These are phyloP conservation scores for Spermophilus dauricus DNA, from an alignment of 2,113 vertebrate genomes.

Conservation along the genomic window DNA sequence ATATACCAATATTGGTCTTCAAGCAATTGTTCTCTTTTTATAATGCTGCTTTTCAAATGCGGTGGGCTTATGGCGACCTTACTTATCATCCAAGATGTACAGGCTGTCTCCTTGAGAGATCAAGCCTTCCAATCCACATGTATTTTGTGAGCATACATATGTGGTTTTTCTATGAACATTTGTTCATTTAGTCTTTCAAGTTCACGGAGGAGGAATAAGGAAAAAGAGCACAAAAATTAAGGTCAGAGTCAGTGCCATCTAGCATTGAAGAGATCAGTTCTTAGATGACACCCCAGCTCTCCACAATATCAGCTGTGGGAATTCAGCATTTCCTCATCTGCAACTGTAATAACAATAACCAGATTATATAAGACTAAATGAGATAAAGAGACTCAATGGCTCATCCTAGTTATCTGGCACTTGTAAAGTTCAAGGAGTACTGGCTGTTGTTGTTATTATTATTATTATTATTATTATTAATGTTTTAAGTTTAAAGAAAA, in stretches of 20 bases:
- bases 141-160: not conserved
- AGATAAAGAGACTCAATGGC: not conserved
- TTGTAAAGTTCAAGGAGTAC: not conserved
- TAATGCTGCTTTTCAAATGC: not conserved
- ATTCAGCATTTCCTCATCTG: not conserved
- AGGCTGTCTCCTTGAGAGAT: not conserved
- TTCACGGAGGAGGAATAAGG: not conserved
- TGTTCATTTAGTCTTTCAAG: not conserved
- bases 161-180: not conserved
- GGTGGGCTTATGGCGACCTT: not conserved
- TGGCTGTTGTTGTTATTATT: not conserved
- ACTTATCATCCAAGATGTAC: not conserved
- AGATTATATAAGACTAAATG: not conserved
- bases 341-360: not conserved
- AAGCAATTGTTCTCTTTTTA: not conserved
- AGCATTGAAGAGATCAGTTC: not conserved
- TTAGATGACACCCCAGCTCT: not conserved
- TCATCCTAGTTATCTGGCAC: not conserved
- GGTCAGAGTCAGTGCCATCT: not conserved
- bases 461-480: not conserved
- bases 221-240: not conserved
- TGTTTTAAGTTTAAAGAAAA: not conserved
- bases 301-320: no score
- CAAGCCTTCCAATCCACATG: not conserved
- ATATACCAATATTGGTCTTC: not conserved